Percentiles rank a stretch among this genome's conserved stretches.
phyloP scores from a whole-genome alignment of 1,140 invertebrate species.

The Apis laboriosa region DNA sequence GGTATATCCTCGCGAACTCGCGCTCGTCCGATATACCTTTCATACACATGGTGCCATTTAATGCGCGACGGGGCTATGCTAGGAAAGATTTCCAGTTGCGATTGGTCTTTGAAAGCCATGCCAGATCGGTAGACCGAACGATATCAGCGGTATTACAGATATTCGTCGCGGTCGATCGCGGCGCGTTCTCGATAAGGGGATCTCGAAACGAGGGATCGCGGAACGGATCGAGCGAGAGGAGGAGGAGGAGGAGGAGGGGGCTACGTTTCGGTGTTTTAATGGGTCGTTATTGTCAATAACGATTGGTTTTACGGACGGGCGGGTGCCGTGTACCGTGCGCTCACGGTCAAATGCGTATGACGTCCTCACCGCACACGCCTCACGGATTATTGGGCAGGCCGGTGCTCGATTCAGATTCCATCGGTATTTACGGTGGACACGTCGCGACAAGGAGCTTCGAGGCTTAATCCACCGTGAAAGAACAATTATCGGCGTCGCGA shows the following conservation, averaged over 20 bases:
- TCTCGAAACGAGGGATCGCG: background rate
- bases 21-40: too few species aligned
- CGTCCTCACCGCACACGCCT: slow-evolving; percentile 26
- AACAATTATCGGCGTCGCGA: slow-evolving; percentile 44
- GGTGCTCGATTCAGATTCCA: slow-evolving; percentile 38
- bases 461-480: slow-evolving; percentile 41
- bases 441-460: slow-evolving; percentile 29
- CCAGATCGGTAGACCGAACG: background rate
- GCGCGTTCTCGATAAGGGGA: slow-evolving; percentile 6
- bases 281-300: slow-evolving; percentile 68
- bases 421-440: slow-evolving; percentile 38
- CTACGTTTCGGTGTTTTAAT: slow-evolving; percentile 60
- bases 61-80: background rate
- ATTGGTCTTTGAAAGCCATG: slow-evolving; percentile 21
- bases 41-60: background rate
- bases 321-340: slow-evolving; percentile 19
- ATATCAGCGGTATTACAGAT: slow-evolving; percentile 31
- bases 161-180: slow-evolving; percentile 44
- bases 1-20: too few species aligned
- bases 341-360: slow-evolving; percentile 42
- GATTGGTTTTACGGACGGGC: slow-evolving; percentile 65
- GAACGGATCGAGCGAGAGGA: background rate
- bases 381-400: slow-evolving; percentile 31
- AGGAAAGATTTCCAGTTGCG: slow-evolving; percentile 28
- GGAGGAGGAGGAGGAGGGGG: background rate